Base-by-base conservation (phyloP, 2,797 vertebrate species). In the Pelodytes ibericus region DNA sequence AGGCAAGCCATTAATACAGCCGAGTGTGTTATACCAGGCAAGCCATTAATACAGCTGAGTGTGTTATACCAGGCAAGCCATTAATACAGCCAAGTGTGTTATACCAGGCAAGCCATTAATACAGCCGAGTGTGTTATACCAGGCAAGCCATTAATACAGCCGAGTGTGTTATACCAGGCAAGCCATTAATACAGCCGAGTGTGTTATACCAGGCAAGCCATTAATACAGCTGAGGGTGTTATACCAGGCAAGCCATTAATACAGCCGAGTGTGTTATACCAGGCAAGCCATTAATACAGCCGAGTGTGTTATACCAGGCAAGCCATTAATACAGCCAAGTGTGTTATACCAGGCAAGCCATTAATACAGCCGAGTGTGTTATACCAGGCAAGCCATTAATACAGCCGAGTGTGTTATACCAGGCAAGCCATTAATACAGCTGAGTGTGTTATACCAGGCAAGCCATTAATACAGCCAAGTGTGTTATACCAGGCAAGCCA, bases 61-160 rank as follows among this genome's bases (percentile, higher is more conserved):
- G 0, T 86, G 84, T 82, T 22, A n/a, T 39, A 44, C 56, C 69
- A 65, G 60, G 51, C 60, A 13, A 59, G n/a, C 30, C 63, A 44
- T n/a, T n/a, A n/a, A n/a, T n/a, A n/a, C n/a, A n/a, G n/a, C n/a
- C n/a, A n/a, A n/a, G n/a, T n/a, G n/a, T n/a, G n/a, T n/a, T n/a
- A n/a, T n/a, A n/a, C n/a, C n/a, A n/a, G n/a, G n/a, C 73, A 72
- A 81, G 87, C 83, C 83, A 90, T 87, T 86, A 88, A 88, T 76
- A 83, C 86, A 87, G 81, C 25, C 76, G 75, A 3, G 84, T 75
- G 0, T 86, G 84, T 82, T 22, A n/a, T 39, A 44, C 56, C 69
- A 65, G 60, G 51, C 60, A 13, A 59, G n/a, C 30, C 63, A 44
- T n/a, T n/a, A n/a, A n/a, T n/a, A n/a, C n/a, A n/a, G n/a, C n/a